Percentiles rank a stretch among this genome's conserved stretches.
Evolutionary conservation across 53 echinoderm and acorn worm genomes (phyloP).

Genomic region (Stichopus horrens): DNA sequence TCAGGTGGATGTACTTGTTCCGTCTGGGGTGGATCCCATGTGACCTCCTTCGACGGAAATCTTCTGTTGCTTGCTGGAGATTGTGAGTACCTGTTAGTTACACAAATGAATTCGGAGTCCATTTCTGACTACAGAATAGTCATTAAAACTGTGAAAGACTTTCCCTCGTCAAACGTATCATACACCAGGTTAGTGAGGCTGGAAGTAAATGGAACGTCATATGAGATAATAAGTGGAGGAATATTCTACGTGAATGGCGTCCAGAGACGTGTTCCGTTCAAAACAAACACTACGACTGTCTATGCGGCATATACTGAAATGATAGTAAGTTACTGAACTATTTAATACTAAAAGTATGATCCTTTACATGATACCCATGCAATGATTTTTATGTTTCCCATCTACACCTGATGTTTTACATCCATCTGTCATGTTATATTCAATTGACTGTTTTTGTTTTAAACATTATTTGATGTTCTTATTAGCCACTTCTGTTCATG

Average conservation of each 20-base stretch:
- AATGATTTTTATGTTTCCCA: too few relatives aligned
- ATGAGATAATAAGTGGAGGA: conserved; percentile 11
- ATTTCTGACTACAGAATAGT: neutral
- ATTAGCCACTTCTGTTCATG: too few relatives aligned
- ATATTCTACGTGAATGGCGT: conserved; percentile 7
- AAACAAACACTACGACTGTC: neutral
- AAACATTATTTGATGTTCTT: too few relatives aligned
- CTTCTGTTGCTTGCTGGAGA: neutral
- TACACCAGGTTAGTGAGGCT: neutral
- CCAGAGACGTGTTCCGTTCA: neutral
- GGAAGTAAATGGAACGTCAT: neutral
- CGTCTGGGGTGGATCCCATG: conserved; percentile 26
- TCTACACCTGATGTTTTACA: too few relatives aligned
- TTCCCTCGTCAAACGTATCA: neutral
- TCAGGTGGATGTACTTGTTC: neutral
- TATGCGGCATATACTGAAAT: neutral
- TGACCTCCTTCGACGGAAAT: neutral
- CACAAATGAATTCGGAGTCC: too few relatives aligned
- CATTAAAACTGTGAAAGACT: neutral
- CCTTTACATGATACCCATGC: too few relatives aligned
- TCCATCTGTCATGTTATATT: too few relatives aligned
- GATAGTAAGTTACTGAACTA: neutral
- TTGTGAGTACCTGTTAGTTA: conserved; percentile 1
- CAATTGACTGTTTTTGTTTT: too few relatives aligned
- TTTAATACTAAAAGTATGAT: too few relatives aligned